Conservation (phyloP, 64 coral and sea anemone species). For the Dendronephthya gigantea region DNA sequence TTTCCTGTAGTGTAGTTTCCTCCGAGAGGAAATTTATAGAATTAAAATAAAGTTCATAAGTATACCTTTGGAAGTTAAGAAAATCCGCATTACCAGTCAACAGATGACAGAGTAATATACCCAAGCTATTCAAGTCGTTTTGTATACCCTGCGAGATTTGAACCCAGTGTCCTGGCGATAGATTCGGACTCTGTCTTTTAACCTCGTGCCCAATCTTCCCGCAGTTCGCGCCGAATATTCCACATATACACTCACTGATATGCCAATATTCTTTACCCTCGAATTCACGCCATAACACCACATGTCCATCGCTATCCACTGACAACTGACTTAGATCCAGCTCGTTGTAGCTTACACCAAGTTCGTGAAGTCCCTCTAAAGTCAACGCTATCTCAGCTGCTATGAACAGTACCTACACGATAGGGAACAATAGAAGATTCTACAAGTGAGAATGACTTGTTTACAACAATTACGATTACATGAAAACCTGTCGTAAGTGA, state of each 20-base stretch:
- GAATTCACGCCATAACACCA: conserved; percentile 62
- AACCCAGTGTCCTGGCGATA: neutral
- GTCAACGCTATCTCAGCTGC: conserved; percentile 50
- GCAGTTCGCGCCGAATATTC: conserved; percentile 25
- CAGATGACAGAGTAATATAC: neutral
- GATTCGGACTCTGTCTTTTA: neutral
- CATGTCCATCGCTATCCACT: conserved; percentile 49
- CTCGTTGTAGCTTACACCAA: conserved; percentile 51
- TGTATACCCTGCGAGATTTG: neutral
- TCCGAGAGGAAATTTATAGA: neutral
- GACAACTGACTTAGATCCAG: conserved; percentile 51
- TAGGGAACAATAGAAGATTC: conserved; percentile 23
- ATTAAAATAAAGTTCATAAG: neutral
- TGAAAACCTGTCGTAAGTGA: no score
- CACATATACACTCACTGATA: conserved; percentile 53
- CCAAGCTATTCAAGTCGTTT: neutral
- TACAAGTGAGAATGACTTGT: neutral
- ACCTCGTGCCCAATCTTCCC: conserved; percentile 9
- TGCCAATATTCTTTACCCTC: conserved; percentile 80
- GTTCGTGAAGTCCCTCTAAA: conserved; percentile 59
- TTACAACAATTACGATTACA: no score
- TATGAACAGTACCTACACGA: conserved; percentile 31
- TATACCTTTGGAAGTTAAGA: neutral
- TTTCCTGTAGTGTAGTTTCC: no score
- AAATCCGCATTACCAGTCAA: neutral